Evolutionary conservation across 2,888 invertebrate genomes (phyloP), one percentile per base, ranked within the genome.

Genomic region (Tipula lateralis): DNA sequence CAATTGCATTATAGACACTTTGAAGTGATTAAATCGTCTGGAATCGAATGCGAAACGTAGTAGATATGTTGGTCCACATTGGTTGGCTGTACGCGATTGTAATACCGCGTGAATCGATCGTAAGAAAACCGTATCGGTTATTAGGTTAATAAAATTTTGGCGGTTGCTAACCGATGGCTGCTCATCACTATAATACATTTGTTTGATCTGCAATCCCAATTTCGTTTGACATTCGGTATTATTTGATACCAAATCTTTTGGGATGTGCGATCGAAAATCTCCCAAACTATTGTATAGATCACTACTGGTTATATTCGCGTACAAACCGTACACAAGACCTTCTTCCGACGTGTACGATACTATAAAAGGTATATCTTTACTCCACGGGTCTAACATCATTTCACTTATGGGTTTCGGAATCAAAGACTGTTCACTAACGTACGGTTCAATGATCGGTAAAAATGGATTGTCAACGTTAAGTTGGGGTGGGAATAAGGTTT

Each of bases 21-120:
- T 83, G 19, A 90, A 88, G 29, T 88, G 88, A 87, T 90, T 90
- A 82, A 90, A 90, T 86, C 89, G 87, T 85, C 89, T 88, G 1
- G 90, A 90, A 86, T 90, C 90, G 85, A 90, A 89, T 85, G 89
- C 89, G 85, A 90, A 90, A 29, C 90, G 88, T 85, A 90, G 90
- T 3, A 90, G 87, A 85, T 88, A 90, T 2, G 90, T 90, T 19
- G 89, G 88, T 0, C 88, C 88, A 1, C 85, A 86, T 1, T 87
- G 86, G 30, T 82, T 82, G n/a, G 82, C 30, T 82, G 32, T 4
- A n/a, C 82, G 82, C 1, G 9, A 82, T 82, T 82, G n/a, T 82
- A 30, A 16, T 16, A n/a, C 30, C 16, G 4, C 2, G 16, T 30
- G 2, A 2, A 29, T 81, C 12, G 29, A 29, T 81, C 29, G 29